Percentiles rank a stretch among this genome's conserved stretches.
Evolutionary conservation across 2,113 vertebrate genomes (phyloP).

Genomic region (Hepsetus odoe): DNA sequence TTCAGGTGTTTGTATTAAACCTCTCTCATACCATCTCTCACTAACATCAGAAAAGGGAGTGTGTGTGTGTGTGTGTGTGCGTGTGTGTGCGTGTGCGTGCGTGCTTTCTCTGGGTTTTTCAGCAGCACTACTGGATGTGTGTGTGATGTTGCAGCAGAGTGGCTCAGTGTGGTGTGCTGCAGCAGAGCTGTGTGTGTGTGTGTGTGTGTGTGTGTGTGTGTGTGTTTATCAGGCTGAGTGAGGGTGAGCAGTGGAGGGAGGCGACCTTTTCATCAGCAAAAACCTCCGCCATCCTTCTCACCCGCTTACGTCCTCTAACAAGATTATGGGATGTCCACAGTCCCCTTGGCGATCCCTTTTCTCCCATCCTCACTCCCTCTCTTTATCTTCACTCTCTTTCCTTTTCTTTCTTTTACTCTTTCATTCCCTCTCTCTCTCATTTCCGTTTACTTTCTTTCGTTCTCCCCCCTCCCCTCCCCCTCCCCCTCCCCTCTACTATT

Average conservation of each 20-base stretch:
- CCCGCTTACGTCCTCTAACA: constrained; percentile 25
- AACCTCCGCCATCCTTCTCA: constrained; percentile 17
- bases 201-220: not conserved
- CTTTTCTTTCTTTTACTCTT: not conserved
- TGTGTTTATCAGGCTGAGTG: not conserved
- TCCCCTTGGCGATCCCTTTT: constrained; percentile 6
- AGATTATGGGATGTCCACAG: constrained; percentile 44
- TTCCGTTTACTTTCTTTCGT: not conserved
- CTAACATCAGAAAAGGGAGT: too few relatives aligned
- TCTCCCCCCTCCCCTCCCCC: not conserved
- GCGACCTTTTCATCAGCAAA: constrained; percentile 45
- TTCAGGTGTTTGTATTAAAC: too few relatives aligned
- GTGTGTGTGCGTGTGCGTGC: not conserved
- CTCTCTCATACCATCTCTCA: too few relatives aligned
- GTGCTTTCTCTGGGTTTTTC: not conserved
- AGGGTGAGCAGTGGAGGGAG: not conserved
- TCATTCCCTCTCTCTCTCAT: not conserved
- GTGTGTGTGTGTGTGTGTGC: too few relatives aligned
- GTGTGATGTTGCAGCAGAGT: too few relatives aligned
- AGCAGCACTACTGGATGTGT: too few relatives aligned
- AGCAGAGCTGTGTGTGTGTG: not conserved
- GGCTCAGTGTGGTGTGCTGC: too few relatives aligned
- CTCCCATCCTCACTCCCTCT: not conserved
- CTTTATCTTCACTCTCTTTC: not conserved
- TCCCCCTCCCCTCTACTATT: not conserved